These are phyloP conservation scores for Metridium senile DNA, from an alignment of 92 coral and sea anemone genomes.

Conservation along the genomic window DNA sequence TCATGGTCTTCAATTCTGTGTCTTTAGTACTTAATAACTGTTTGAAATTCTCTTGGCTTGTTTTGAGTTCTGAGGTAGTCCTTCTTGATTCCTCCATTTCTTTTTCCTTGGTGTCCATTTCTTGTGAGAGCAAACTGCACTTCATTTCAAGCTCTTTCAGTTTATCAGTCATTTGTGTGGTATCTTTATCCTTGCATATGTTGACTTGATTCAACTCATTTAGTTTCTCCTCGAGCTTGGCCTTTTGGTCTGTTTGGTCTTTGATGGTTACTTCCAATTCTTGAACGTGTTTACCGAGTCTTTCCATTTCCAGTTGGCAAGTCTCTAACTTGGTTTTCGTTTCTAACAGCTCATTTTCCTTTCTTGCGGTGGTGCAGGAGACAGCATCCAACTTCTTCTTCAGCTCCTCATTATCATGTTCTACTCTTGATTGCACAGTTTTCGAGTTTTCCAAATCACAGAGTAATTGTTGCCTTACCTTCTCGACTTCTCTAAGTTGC, in stretches of 20 bases:
- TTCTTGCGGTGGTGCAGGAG: slow-evolving; percentile 26
- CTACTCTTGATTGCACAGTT: slow-evolving; percentile 42
- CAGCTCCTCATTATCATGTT: slow-evolving; percentile 40
- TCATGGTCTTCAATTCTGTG: slow-evolving; percentile 52
- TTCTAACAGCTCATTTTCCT: slow-evolving; percentile 45
- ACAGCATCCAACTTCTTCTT: slow-evolving; percentile 36
- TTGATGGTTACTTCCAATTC: slow-evolving; percentile 28
- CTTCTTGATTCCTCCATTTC: slow-evolving; percentile 43
- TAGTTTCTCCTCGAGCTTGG: slow-evolving; percentile 34
- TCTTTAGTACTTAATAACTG: slow-evolving; percentile 53
- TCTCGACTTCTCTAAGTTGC: slow-evolving; percentile 44
- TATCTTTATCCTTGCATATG: slow-evolving; percentile 42
- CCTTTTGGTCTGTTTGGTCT: slow-evolving; percentile 34
- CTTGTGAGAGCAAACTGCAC: slow-evolving; percentile 43
- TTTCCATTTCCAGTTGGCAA: slow-evolving; percentile 38
- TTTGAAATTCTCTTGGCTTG: slow-evolving; percentile 57
- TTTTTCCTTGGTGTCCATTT: slow-evolving; percentile 24
- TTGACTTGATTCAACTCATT: slow-evolving; percentile 36
- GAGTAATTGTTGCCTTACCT: slow-evolving; percentile 43
- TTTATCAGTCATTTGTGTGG: slow-evolving; percentile 19
- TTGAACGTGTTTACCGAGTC: slow-evolving; percentile 24
- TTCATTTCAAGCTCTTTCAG: slow-evolving; percentile 36
- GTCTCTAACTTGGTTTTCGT: slow-evolving; percentile 44
- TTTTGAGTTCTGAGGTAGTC: slow-evolving; percentile 42
- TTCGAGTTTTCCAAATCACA: slow-evolving; percentile 60